phyloP scores from a whole-genome alignment of 2,888 invertebrate species.

The Spilarctia lutea region DNA sequence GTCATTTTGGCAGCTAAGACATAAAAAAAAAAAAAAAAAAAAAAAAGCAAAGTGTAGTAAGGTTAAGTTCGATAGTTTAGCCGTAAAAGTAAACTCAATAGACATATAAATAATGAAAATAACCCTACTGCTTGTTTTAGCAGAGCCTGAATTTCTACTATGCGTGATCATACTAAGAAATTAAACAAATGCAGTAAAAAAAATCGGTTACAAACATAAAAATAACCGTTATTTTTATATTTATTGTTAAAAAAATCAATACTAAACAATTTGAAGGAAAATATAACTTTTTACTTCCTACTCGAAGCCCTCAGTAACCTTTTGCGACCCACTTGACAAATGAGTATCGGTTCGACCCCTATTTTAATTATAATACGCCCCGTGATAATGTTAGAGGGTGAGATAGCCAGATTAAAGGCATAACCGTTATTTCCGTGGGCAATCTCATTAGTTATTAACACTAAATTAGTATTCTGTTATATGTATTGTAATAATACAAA shows the following conservation, averaged over 20 bases:
- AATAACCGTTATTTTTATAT: neutral
- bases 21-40: too few relatives aligned
- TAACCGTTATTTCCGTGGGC: constrained; percentile 18
- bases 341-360: constrained; percentile 26
- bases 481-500: neutral
- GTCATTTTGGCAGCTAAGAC: too few relatives aligned
- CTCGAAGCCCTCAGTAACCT: neutral
- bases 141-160: too few relatives aligned
- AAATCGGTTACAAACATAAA: too few relatives aligned
- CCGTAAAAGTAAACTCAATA: too few relatives aligned
- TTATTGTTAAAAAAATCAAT: neutral
- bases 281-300: constrained; percentile 12
- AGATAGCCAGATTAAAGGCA: constrained; percentile 26
- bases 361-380: constrained; percentile 27
- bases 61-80: too few relatives aligned
- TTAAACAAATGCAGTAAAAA: too few relatives aligned
- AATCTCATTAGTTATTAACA: constrained; percentile 23
- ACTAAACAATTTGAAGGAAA: constrained; percentile 10
- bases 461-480: constrained; percentile 16
- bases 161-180: too few relatives aligned
- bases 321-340: constrained; percentile 22
- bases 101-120: too few relatives aligned
- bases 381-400: constrained; percentile 21
- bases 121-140: too few relatives aligned
- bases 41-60: too few relatives aligned